phyloP scores from a whole-genome alignment of 2,113 vertebrate species.

The Ceyx margarethae region DNA sequence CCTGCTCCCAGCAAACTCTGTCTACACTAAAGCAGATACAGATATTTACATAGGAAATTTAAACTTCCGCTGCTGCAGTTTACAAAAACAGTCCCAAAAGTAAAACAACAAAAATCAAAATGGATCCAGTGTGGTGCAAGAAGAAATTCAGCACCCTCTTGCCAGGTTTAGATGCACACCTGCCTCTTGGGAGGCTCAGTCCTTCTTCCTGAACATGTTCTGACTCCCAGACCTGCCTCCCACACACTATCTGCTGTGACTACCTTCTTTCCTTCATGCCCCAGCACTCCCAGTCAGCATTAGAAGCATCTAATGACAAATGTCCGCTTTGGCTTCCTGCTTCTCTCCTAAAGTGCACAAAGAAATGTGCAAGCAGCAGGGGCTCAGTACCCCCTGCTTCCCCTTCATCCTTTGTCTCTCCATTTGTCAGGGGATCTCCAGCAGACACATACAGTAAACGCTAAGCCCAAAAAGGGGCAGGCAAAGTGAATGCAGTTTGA shows the following conservation, averaged over 20 bases:
- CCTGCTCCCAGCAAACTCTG: neutral
- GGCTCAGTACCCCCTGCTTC: neutral
- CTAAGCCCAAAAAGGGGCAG: neutral
- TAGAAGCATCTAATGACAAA: neutral
- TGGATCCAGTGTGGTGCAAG: neutral
- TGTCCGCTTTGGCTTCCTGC: neutral
- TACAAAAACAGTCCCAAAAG: neutral
- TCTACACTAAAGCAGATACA: neutral
- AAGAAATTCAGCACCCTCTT: neutral
- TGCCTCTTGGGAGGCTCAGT: neutral
- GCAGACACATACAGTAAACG: neutral
- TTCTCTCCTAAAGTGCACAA: neutral
- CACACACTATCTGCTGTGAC: no score
- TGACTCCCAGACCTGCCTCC: neutral
- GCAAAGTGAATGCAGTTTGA: neutral
- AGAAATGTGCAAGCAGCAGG: neutral
- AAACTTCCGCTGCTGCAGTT: neutral
- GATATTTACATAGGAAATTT: neutral
- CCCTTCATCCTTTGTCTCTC: neutral
- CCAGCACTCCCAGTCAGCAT: neutral
- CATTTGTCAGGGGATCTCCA: neutral
- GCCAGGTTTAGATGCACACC: neutral
- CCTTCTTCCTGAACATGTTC: neutral
- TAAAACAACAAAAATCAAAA: neutral
- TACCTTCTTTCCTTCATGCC: neutral